Evolutionary conservation across 2,888 invertebrate species (phyloP).

Genomic region (Balanococcus diminutus): DNA sequence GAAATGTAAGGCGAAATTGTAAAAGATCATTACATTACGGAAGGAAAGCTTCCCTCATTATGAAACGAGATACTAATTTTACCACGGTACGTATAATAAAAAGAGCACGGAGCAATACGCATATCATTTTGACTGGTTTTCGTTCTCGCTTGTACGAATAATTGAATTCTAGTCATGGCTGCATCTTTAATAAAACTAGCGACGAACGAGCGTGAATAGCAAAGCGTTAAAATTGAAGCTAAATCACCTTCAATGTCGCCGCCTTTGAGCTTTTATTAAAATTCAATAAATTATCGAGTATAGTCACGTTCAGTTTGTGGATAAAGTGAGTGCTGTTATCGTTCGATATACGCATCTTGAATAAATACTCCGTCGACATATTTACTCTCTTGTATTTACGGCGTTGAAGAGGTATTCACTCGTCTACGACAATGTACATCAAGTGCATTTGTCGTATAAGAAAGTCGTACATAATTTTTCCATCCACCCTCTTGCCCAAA

Average conservation of each 20-base stretch:
- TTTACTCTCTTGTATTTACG: not conserved
- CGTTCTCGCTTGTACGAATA: not conserved
- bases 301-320: constrained; percentile 1
- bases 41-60: not conserved
- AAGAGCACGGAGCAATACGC: not conserved
- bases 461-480: no score
- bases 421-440: no score
- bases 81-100: not conserved
- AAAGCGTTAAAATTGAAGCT: constrained; percentile 23
- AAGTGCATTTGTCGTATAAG: no score
- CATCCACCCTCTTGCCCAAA: no score
- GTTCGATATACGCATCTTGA: constrained; percentile 13
- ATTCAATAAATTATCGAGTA: constrained; percentile 23
- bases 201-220: not conserved
- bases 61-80: not conserved
- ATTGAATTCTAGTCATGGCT: constrained; percentile 22
- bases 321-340: constrained; percentile 13
- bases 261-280: constrained; percentile 31
- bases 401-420: no score
- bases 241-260: constrained; percentile 22
- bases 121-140: not conserved
- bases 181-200: constrained; percentile 8
- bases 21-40: not conserved
- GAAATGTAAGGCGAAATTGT: not conserved
- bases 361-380: not conserved